A percentile compares a stretch with the other conserved stretches of the same genome.
Conservation (phyloP, 2,113 vertebrate genomes). For the Hypocryptadius cinnamomeus region DNA sequence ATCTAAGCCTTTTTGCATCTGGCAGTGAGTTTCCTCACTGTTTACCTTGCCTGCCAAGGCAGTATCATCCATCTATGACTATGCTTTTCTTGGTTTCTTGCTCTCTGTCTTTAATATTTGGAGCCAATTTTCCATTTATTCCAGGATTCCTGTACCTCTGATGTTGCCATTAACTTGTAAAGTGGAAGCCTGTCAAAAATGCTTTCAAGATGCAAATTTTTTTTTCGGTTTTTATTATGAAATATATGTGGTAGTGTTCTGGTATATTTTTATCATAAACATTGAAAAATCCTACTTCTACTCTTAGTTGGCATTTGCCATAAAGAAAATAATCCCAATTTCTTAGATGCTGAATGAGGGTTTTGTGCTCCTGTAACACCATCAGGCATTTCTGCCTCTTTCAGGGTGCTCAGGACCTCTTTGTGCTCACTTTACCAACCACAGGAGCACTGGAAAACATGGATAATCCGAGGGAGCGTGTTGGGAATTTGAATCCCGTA, state of each 20-base stretch:
- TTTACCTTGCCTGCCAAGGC: constrained; percentile 59
- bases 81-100: constrained; percentile 59
- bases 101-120: constrained; percentile 43
- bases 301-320: neutral
- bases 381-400: neutral
- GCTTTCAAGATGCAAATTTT: constrained; percentile 47
- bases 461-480: neutral
- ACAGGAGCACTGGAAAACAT: neutral
- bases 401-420: neutral
- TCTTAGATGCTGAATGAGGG: neutral
- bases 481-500: neutral
- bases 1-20: constrained; percentile 62
- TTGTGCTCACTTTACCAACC: neutral
- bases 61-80: constrained; percentile 56
- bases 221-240: neutral
- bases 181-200: constrained; percentile 64
- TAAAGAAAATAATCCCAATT: neutral
- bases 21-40: constrained; percentile 42
- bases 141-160: constrained; percentile 34
- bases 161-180: constrained; percentile 58
- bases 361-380: neutral
- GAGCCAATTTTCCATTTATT: constrained; percentile 64
- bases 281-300: neutral
- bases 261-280: constrained; percentile 17
- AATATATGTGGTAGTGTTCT: neutral